Conservation (phyloP, 2,888 invertebrate genomes). For the Leuctra nigra region DNA sequence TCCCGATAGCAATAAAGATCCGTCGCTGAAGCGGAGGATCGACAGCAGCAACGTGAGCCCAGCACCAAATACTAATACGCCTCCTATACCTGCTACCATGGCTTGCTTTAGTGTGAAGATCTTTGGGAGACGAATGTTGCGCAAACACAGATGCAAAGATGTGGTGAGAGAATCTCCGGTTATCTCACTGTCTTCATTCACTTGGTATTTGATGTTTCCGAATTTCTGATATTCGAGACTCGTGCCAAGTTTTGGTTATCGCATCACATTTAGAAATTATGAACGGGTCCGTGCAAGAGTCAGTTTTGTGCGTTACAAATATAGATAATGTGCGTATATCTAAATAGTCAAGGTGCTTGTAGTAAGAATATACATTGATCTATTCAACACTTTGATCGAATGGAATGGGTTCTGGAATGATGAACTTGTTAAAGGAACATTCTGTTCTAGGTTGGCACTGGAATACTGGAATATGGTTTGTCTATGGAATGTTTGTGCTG, state of each 20-base stretch:
- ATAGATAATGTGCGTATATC: background rate
- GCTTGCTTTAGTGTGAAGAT: conserved; percentile 13
- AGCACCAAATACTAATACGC: conserved; percentile 24
- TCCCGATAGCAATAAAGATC: conserved; percentile 29
- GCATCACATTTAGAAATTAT: background rate
- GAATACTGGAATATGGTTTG: conserved; percentile 11
- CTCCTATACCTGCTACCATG: conserved; percentile 27
- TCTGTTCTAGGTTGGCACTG: background rate
- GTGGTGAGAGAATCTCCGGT: background rate
- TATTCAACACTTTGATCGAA: background rate
- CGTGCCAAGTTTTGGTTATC: background rate
- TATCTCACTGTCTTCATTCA: background rate
- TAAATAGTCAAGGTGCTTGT: background rate
- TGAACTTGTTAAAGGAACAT: background rate
- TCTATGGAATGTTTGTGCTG: conserved; percentile 7
- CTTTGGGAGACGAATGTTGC: conserved; percentile 8
- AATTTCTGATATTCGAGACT: background rate
- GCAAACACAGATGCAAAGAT: no score
- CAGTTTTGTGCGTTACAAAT: conserved; percentile 5
- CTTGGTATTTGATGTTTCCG: background rate
- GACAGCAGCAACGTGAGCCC: conserved; percentile 29
- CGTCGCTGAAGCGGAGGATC: conserved; percentile 39
- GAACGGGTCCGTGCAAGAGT: background rate
- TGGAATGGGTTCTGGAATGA: background rate
- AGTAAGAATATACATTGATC: background rate